Conservation (phyloP, 2,113 vertebrate genomes). For the Dicrurus megarhynchus region DNA sequence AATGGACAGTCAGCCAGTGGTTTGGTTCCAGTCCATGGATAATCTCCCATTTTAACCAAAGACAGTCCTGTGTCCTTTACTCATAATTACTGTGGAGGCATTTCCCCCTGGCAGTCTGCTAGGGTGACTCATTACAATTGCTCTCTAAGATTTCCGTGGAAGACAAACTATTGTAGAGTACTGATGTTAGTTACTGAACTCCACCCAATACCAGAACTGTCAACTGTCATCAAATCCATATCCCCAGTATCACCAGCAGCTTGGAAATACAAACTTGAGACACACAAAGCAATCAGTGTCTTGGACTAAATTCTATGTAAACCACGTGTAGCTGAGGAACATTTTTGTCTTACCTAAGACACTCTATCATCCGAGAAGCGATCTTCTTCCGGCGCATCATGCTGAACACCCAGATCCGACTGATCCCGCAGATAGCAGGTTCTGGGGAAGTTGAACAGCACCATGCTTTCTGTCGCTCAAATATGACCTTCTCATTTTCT, state of each 20-base stretch:
- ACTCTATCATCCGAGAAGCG: constrained; percentile 95
- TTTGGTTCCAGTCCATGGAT: not conserved
- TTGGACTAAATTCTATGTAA: not conserved
- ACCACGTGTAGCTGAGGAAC: rapidly evolving
- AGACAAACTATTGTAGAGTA: not conserved
- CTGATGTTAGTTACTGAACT: rapidly evolving
- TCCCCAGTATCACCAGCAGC: not conserved
- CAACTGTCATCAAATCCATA: not conserved
- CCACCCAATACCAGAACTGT: not conserved
- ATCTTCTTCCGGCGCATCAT: constrained; percentile 94
- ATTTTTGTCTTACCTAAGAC: constrained; percentile 81
- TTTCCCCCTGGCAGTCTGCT: not conserved
- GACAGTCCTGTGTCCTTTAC: not conserved
- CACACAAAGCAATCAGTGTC: not conserved
- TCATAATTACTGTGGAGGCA: not conserved
- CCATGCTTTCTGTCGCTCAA: constrained; percentile 96
- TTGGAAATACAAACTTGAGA: not conserved
- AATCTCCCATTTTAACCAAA: not conserved
- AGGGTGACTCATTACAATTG: not conserved
- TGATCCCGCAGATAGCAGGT: constrained; percentile 95
- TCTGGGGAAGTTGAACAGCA: constrained; percentile 93
- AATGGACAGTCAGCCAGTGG: not conserved
- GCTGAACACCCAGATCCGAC: constrained; percentile 97
- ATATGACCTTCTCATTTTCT: constrained; percentile 91
- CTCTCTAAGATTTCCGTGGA: not conserved